phyloP scores from a whole-genome alignment of 2,888 invertebrate species.

The Galeruca laticollis region DNA sequence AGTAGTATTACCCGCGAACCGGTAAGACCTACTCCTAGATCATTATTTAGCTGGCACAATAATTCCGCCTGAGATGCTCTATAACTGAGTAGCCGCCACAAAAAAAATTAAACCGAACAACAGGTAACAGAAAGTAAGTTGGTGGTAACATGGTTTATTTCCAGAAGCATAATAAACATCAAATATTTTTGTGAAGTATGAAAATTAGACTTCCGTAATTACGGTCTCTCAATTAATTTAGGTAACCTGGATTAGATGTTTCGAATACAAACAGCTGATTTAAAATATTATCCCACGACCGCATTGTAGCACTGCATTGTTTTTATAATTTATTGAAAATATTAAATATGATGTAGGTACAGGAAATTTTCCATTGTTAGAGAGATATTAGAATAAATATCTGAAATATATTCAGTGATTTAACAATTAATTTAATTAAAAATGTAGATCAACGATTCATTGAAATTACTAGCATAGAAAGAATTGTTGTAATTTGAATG shows the following conservation, averaged over 20 bases:
- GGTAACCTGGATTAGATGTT: background rate
- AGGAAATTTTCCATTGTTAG: background rate
- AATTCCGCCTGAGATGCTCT: too few relatives aligned
- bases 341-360: background rate
- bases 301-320: conserved; percentile 1
- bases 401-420: background rate
- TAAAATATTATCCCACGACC: background rate
- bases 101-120: too few relatives aligned
- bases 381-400: background rate
- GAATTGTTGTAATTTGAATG: too few relatives aligned
- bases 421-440: background rate
- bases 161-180: too few relatives aligned
- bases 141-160: too few relatives aligned
- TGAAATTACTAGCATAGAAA: too few relatives aligned
- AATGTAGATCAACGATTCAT: background rate
- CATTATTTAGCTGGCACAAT: too few relatives aligned
- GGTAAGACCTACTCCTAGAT: too few relatives aligned
- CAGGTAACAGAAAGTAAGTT: too few relatives aligned
- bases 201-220: background rate
- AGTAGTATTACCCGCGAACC: too few relatives aligned
- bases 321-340: background rate
- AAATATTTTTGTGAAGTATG: background rate
- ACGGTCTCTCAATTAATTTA: background rate
- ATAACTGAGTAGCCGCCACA: too few relatives aligned
- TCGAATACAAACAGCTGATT: background rate